Conservation (phyloP, 2,797 vertebrate species). For the Sebastes minor region DNA sequence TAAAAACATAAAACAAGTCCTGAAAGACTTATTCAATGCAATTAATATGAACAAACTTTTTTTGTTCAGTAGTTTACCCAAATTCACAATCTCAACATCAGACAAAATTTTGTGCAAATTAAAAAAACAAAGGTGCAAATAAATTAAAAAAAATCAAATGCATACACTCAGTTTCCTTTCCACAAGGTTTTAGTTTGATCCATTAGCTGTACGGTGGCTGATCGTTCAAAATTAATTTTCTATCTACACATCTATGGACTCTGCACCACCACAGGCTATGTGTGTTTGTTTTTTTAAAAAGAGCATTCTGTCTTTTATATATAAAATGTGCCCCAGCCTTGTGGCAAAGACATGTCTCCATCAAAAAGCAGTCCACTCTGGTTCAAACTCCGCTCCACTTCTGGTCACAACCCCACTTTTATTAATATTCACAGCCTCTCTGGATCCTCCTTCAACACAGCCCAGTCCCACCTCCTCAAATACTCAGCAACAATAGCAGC, state of each 20-base stretch:
- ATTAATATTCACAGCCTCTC: conserved; percentile 28
- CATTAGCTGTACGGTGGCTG: conserved; percentile 52
- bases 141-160: conserved; percentile 60
- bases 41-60: conserved; percentile 1
- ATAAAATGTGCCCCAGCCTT: conserved; percentile 57
- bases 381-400: conserved; percentile 27
- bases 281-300: background rate
- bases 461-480: conserved; percentile 34
- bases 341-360: conserved; percentile 40
- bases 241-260: conserved; percentile 61
- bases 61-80: conserved; percentile 59
- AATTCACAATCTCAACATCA: conserved; percentile 58
- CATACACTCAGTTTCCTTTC: conserved; percentile 34
- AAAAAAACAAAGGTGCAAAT: conserved; percentile 64
- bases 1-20: conserved; percentile 12
- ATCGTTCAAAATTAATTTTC: conserved; percentile 59
- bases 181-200: conserved; percentile 40
- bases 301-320: conserved; percentile 46
- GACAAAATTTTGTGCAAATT: conserved; percentile 67
- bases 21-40: conserved; percentile 38
- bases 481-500: conserved; percentile 45
- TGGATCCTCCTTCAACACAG: conserved; percentile 18
- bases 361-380: conserved; percentile 62
- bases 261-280: conserved; percentile 59
- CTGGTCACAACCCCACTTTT: conserved; percentile 23